These are phyloP conservation scores for Halocaridina rubra DNA, from an alignment of 2,888 invertebrate genomes.

Conservation along the genomic window DNA sequence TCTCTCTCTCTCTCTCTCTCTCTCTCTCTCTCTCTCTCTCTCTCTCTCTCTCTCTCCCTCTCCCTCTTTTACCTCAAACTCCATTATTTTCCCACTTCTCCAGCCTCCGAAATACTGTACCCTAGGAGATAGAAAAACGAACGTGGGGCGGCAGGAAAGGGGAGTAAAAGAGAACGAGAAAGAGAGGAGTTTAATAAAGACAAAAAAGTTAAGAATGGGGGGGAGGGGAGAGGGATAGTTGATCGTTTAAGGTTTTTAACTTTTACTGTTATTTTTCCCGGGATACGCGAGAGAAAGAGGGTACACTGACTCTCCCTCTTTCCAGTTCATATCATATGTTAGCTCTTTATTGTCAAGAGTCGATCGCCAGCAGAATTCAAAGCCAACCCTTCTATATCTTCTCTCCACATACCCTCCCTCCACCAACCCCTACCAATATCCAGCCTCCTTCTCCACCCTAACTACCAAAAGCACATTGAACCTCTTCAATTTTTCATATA, in stretches of 20 bases:
- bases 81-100: no score
- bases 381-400: no score
- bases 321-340: not conserved
- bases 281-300: not conserved
- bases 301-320: not conserved
- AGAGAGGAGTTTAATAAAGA: not conserved
- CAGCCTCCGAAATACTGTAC: no score
- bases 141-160: not conserved
- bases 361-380: no score
- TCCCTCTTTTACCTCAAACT: no score
- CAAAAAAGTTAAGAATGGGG: not conserved
- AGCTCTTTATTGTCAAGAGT: not conserved
- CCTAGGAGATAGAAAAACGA: not conserved
- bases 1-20: conserved; percentile 19
- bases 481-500: no score
- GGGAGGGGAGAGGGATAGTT: not conserved
- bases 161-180: not conserved
- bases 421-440: no score
- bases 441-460: no score
- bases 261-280: not conserved
- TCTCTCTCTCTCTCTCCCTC: no score
- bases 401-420: not conserved
- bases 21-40: conserved; percentile 18
- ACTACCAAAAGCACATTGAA: no score
- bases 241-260: not conserved